Evolutionary conservation across 1,140 invertebrate genomes (phyloP).

Genomic region (Brachionus rubens): DNA sequence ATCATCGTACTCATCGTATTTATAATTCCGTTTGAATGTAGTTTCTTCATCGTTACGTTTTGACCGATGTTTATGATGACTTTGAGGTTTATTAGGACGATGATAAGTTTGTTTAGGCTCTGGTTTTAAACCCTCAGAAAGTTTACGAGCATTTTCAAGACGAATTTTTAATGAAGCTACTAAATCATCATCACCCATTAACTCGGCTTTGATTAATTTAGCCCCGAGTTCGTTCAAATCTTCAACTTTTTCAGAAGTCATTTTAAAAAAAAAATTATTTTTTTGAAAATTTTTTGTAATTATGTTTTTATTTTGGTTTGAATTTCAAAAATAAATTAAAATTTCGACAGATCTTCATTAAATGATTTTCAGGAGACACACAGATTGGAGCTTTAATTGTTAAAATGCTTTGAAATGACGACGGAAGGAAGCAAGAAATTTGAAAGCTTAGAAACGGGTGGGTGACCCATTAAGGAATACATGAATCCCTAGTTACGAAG

Average conservation of each 20-base stretch:
- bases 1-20: constrained; percentile 44
- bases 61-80: background rate
- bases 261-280: too few species aligned
- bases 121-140: background rate
- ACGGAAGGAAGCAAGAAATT: too few species aligned
- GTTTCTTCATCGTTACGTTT: background rate
- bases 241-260: constrained; percentile 62
- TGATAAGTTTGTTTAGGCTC: background rate
- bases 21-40: constrained; percentile 13
- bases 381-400: too few species aligned
- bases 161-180: background rate
- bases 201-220: constrained; percentile 82
- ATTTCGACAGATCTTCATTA: too few species aligned
- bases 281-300: too few species aligned
- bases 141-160: constrained; percentile 21
- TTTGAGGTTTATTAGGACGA: background rate
- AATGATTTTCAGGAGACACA: too few species aligned
- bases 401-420: too few species aligned
- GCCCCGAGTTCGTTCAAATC: constrained; percentile 82
- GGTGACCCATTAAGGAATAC: too few species aligned
- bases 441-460: too few species aligned
- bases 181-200: constrained; percentile 69
- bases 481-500: too few species aligned
- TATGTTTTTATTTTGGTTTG: too few species aligned
- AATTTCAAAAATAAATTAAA: too few species aligned